Conservation (phyloP, 1,140 invertebrate genomes). For the Lordiphosa clarofinis region DNA sequence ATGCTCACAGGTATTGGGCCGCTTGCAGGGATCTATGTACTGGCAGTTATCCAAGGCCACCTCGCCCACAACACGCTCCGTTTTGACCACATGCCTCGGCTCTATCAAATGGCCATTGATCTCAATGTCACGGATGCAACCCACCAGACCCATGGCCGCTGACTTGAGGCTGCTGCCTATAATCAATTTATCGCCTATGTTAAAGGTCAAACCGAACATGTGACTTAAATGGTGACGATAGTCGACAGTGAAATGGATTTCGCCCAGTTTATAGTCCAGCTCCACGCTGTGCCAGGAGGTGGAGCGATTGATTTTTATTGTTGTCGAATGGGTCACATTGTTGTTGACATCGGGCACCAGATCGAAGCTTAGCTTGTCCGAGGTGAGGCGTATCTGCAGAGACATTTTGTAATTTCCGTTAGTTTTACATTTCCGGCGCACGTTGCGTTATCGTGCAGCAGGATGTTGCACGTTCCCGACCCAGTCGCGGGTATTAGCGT, state of each 20-base stretch:
- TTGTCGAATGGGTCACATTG: conserved; percentile 87
- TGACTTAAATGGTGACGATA: conserved; percentile 86
- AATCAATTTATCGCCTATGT: conserved; percentile 84
- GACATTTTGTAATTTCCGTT: conserved; percentile 75
- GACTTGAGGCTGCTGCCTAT: conserved; percentile 88
- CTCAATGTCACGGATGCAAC: conserved; percentile 92
- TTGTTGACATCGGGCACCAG: conserved; percentile 85
- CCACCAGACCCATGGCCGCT: conserved; percentile 87
- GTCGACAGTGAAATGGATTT: conserved; percentile 87
- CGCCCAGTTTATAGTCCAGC: conserved; percentile 87
- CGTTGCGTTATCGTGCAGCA: conserved; percentile 40
- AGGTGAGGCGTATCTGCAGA: conserved; percentile 85
- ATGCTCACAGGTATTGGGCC: conserved; percentile 94
- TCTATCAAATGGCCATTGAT: conserved; percentile 89
- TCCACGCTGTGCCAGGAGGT: conserved; percentile 89
- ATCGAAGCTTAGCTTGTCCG: conserved; percentile 91
- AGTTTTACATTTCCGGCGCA: conserved; percentile 65
- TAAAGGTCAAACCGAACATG: conserved; percentile 83
- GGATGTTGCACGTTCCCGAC: conserved; percentile 60
- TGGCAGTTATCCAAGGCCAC: conserved; percentile 94
- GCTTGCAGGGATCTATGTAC: conserved; percentile 92
- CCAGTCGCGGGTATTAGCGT: conserved; percentile 45
- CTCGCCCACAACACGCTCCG: conserved; percentile 89
- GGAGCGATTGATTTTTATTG: conserved; percentile 87
- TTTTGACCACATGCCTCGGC: conserved; percentile 87